Percentiles rank a stretch among this genome's conserved stretches.
phyloP scores from a whole-genome alignment of 2,888 invertebrate species.

The Mythimna impura region DNA sequence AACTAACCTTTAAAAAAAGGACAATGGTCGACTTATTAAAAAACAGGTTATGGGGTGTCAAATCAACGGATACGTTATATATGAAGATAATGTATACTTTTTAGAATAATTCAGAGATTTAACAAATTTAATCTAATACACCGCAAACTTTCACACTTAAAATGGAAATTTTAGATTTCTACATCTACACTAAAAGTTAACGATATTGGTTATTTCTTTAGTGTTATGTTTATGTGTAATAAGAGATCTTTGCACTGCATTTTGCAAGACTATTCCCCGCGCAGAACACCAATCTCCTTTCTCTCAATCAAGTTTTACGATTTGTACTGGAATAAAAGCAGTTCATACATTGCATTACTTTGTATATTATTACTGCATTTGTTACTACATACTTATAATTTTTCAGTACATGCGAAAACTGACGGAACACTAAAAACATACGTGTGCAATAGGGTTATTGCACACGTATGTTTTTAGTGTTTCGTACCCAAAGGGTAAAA shows the following conservation, averaged over 20 bases:
- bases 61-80: too few relatives aligned
- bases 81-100: too few relatives aligned
- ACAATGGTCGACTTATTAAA: too few relatives aligned
- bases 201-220: neutral
- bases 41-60: too few relatives aligned
- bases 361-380: slow-evolving; percentile 1
- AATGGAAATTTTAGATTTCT: neutral
- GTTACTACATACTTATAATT: neutral
- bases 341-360: slow-evolving; percentile 14
- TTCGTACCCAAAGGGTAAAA: too few relatives aligned
- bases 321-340: slow-evolving; percentile 23
- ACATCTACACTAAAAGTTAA: neutral
- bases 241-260: slow-evolving; percentile 1
- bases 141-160: neutral
- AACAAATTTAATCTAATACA: neutral
- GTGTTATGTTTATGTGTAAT: neutral
- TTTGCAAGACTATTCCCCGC: slow-evolving; percentile 16
- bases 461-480: too few relatives aligned
- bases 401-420: neutral
- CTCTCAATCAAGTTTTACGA: slow-evolving; percentile 35
- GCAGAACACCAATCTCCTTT: slow-evolving; percentile 25
- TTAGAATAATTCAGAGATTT: too few relatives aligned
- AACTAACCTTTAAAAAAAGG: too few relatives aligned
- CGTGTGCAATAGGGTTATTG: too few relatives aligned
- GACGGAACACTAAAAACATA: too few relatives aligned